Percentiles rank a stretch among this genome's conserved stretches.
phyloP scores from a whole-genome alignment of 2,888 invertebrate genomes.

The Psylliodes chrysocephalus region DNA sequence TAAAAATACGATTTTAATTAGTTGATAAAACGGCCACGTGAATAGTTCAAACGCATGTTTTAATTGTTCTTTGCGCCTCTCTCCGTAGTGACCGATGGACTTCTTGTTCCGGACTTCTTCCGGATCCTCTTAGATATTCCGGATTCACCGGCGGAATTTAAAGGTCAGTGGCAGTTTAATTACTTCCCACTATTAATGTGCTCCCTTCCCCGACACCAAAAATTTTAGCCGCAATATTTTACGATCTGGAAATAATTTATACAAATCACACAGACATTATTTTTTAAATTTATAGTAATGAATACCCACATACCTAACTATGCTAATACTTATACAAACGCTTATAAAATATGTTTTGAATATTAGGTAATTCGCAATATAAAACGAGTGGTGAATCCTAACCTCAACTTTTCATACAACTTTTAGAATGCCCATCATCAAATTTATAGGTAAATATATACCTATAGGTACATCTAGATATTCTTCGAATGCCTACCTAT shows the following conservation, averaged over 20 bases:
- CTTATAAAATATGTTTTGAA: not conserved
- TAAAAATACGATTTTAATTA: conserved; percentile 32
- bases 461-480: too few relatives aligned
- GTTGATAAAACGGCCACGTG: conserved; percentile 35
- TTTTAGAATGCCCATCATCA: too few relatives aligned
- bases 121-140: conserved; percentile 60
- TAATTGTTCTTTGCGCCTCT: conserved; percentile 33
- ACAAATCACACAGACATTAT: not conserved
- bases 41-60: conserved; percentile 32
- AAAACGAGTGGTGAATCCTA: not conserved
- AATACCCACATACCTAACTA: too few relatives aligned
- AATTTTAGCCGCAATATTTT: conserved; percentile 3
- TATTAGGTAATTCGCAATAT: not conserved
- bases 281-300: too few relatives aligned
- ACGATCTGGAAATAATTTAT: not conserved
- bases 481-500: too few relatives aligned
- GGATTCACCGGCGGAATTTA: conserved; percentile 59
- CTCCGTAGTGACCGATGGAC: conserved; percentile 62
- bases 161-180: conserved; percentile 64
- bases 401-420: conserved; percentile 12
- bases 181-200: conserved; percentile 56
- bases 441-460: too few relatives aligned
- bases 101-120: conserved; percentile 61
- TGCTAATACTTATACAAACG: not conserved
- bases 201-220: conserved; percentile 26